Conservation (phyloP, 2,113 vertebrate genomes). For the Phylloscopus trochilus region DNA sequence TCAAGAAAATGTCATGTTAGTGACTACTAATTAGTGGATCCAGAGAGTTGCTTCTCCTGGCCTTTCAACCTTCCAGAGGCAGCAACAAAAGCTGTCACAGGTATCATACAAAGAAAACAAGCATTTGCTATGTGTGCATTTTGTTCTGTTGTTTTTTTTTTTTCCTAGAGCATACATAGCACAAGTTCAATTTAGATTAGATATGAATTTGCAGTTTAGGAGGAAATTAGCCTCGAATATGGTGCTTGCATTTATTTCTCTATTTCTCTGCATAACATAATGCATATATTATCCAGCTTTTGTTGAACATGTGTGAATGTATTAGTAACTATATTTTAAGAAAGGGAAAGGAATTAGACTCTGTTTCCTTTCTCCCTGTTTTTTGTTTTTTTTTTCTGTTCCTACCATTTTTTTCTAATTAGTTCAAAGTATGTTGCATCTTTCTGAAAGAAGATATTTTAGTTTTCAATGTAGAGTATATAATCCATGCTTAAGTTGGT, state of each 20-base stretch:
- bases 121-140: background rate
- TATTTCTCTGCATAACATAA: background rate
- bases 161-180: background rate
- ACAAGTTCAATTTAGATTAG: conserved; percentile 41
- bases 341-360: background rate
- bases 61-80: conserved; percentile 72
- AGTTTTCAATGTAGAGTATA: background rate
- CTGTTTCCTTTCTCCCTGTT: background rate
- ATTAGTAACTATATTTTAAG: background rate
- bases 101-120: conserved; percentile 73
- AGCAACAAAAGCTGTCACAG: conserved; percentile 72
- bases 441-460: background rate
- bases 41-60: conserved; percentile 68
- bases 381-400: background rate
- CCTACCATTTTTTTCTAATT: background rate
- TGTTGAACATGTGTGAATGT: background rate
- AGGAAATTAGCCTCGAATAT: conserved; percentile 60
- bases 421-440: background rate
- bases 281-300: background rate
- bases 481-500: background rate
- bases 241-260: conserved; percentile 20
- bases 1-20: conserved; percentile 76
- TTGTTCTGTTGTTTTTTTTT: background rate
- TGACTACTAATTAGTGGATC: conserved; percentile 85
- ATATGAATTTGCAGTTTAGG: conserved; percentile 65